These are phyloP conservation scores for Carassius gibelio DNA, from an alignment of 2,113 vertebrate species.

Conservation along the genomic window DNA sequence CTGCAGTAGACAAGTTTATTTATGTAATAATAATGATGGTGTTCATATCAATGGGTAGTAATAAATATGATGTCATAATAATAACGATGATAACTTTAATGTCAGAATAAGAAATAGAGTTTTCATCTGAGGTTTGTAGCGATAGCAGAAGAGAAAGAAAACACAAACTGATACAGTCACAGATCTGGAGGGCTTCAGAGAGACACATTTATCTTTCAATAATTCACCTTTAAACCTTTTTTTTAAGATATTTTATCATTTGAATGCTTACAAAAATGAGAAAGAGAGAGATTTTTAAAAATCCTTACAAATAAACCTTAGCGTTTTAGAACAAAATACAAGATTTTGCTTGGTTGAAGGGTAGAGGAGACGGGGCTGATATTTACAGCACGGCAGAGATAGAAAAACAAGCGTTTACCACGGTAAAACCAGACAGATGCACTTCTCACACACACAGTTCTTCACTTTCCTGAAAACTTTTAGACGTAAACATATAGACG, in stretches of 20 bases:
- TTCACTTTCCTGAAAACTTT: neutral
- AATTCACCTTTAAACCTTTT: slow-evolving; percentile 70
- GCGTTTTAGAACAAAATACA: slow-evolving; percentile 79
- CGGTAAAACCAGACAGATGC: slow-evolving; percentile 56
- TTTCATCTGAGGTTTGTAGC: slow-evolving; percentile 78
- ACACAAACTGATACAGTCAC: slow-evolving; percentile 67
- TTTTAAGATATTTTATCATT: slow-evolving; percentile 68
- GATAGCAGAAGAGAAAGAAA: slow-evolving; percentile 78
- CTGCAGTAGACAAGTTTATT: slow-evolving; percentile 48
- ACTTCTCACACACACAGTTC: neutral
- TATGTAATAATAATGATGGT: slow-evolving; percentile 44
- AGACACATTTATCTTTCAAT: slow-evolving; percentile 72
- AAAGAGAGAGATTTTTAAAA: slow-evolving; percentile 72
- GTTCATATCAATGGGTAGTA: slow-evolving; percentile 70
- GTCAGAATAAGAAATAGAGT: slow-evolving; percentile 78
- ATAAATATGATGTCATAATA: slow-evolving; percentile 78
- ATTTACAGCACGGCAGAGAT: slow-evolving; percentile 61
- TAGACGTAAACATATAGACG: too few species aligned
- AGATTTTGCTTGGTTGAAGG: slow-evolving; percentile 66
- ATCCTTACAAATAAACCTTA: slow-evolving; percentile 80
- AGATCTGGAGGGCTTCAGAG: slow-evolving; percentile 64
- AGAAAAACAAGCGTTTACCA: slow-evolving; percentile 71
- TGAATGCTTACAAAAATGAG: slow-evolving; percentile 81
- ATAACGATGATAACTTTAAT: slow-evolving; percentile 79
- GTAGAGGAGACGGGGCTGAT: slow-evolving; percentile 17